These are phyloP conservation scores for Drosophila auraria DNA, from an alignment of 1,140 invertebrate species.

Conservation along the genomic window DNA sequence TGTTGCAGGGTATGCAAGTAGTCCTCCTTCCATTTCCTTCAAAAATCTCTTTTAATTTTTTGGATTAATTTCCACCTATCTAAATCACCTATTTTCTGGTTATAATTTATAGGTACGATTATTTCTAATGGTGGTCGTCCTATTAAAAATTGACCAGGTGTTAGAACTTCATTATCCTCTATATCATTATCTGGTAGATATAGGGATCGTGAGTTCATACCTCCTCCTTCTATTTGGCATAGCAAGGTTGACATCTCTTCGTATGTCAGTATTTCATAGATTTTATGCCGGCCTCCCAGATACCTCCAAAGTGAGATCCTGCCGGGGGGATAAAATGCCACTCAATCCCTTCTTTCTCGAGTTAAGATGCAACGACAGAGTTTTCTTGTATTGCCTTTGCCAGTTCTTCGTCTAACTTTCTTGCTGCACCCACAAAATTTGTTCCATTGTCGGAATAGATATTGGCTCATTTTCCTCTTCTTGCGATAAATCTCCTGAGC, in stretches of 20 bases:
- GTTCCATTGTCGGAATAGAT: constrained; percentile 1
- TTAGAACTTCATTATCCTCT: too few species aligned
- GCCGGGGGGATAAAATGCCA: neutral
- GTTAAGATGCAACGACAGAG: too few species aligned
- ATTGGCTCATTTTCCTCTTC: constrained; percentile 2
- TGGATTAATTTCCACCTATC: too few species aligned
- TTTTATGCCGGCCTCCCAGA: neutral
- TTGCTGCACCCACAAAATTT: neutral
- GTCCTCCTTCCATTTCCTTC: constrained; percentile 7
- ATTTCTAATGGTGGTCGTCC: too few species aligned
- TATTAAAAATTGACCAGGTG: too few species aligned
- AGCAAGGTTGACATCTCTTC: too few species aligned
- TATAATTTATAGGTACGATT: too few species aligned
- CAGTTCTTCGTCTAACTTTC: constrained; percentile 4
- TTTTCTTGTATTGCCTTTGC: neutral
- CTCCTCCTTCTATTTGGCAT: too few species aligned
- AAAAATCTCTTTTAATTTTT: neutral
- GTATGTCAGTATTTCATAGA: neutral
- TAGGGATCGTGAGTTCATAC: too few species aligned
- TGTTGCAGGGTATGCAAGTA: neutral
- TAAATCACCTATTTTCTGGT: too few species aligned
- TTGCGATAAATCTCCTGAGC: neutral
- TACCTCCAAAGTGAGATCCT: neutral
- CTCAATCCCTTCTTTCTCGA: too few species aligned
- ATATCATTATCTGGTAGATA: too few species aligned